Evolutionary conservation across 2,797 vertebrate species (phyloP), one percentile per base, ranked within the genome.

Genomic region (Crenichthys baileyi): DNA sequence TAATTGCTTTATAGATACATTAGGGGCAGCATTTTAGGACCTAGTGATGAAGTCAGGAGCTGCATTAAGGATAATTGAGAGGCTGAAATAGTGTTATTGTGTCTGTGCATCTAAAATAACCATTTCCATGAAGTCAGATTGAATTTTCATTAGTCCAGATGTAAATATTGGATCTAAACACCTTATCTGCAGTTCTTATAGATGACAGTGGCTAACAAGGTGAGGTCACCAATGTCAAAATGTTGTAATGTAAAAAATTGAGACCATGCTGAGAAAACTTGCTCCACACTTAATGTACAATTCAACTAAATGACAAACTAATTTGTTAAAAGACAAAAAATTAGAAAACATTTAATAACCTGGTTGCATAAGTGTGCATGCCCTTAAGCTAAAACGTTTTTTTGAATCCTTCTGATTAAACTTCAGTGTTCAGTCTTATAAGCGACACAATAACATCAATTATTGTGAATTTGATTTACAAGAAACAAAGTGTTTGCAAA

Each of bases 1-100:
- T 93, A 94, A 94, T 92, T 92, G 83, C 82, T 88, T 94, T 94
- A 93, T 80, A 89, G 88, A 89, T 91, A 86, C 91, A 93, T 93
- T 92, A 94, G 89, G 79, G 85, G 80, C 83, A 86, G 88, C 85
- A 51, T 90, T 93, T 90, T 85, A 88, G 79, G 81, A 80, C 81
- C 82, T 74, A 50, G 88, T 87, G 89, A 90, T 90, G 90, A 93
- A 90, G 89, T 90, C 85, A 61, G 75, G 76, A 80, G 90, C 84
- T 81, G 81, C 83, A 87, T 68, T 72, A 89, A 80, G 88, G 77
- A 73, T 89, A 91, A 93, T 75, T 89, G 90, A 90, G 79, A 80
- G 80, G 77, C 83, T 92, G 80, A 88, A 90, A 91, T 85, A 83
- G 63, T 81, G 79, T 92, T 88, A 90, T 86, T 86, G 75, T 82